Conservation (phyloP, 2,113 vertebrate genomes). For the Pampusana beccarii region DNA sequence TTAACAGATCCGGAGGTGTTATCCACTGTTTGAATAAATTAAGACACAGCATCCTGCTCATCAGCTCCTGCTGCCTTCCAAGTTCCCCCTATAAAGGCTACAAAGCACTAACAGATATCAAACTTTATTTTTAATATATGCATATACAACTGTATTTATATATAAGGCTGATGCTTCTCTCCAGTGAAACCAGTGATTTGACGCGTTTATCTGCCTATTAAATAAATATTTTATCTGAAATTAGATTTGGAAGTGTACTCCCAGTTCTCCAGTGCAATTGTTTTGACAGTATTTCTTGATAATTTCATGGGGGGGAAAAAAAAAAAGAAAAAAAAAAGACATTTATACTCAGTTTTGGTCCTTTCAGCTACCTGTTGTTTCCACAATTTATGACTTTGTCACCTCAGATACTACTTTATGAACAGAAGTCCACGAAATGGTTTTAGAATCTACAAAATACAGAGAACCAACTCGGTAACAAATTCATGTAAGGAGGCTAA, state of each 20-base stretch:
- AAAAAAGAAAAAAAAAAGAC: too few relatives aligned
- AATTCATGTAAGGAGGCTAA: rapidly evolving
- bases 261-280: not conserved
- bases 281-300: not conserved
- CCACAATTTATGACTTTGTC: not conserved
- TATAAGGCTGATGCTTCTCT: not conserved
- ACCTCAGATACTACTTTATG: not conserved
- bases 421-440: rapidly evolving
- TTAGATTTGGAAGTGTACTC: not conserved
- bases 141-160: not conserved
- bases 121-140: not conserved
- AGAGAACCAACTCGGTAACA: rapidly evolving
- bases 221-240: not conserved
- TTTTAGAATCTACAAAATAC: rapidly evolving
- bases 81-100: not conserved
- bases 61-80: not conserved
- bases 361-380: not conserved
- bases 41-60: not conserved
- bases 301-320: not conserved
- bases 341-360: not conserved
- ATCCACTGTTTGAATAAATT: not conserved
- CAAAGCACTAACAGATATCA: not conserved
- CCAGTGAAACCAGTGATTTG: not conserved
- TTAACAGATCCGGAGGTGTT: not conserved
- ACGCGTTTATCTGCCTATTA: not conserved